These are phyloP conservation scores for Bilobella aurantiaca DNA, from an alignment of 1,140 invertebrate species.

Conservation along the genomic window DNA sequence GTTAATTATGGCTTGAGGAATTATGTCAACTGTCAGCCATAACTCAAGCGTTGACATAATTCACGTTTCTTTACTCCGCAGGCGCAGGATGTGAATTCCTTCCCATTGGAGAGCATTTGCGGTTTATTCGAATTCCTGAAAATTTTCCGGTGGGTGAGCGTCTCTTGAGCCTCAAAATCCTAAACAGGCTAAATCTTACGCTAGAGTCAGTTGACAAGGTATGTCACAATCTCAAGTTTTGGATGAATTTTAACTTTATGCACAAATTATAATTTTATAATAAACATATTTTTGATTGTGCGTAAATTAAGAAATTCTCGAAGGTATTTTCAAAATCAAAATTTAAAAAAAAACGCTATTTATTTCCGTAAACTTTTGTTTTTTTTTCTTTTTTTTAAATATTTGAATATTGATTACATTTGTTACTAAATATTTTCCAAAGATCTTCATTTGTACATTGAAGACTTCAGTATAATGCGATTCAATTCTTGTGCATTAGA, in stretches of 20 bases:
- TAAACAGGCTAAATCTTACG: conserved; percentile 57
- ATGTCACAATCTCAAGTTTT: too few relatives aligned
- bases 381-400: neutral
- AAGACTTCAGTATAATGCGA: too few relatives aligned
- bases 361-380: neutral
- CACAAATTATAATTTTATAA: too few relatives aligned
- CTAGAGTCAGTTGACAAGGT: conserved; percentile 61
- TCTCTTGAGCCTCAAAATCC: conserved; percentile 58
- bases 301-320: conserved; percentile 11
- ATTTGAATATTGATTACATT: too few relatives aligned
- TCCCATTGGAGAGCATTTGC: conserved; percentile 60
- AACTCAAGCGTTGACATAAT: neutral
- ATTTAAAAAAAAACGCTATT: neutral
- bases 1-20: too few relatives aligned
- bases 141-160: conserved; percentile 55
- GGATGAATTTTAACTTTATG: too few relatives aligned
- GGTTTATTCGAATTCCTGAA: conserved; percentile 64
- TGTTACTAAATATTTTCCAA: too few relatives aligned
- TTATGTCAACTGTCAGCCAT: neutral
- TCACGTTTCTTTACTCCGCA: neutral
- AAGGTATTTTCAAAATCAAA: too few relatives aligned
- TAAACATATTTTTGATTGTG: too few relatives aligned
- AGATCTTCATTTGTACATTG: too few relatives aligned
- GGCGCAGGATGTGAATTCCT: conserved; percentile 66
- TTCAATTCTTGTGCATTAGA: too few relatives aligned